These are phyloP conservation scores for Bicyclus anynana DNA, from an alignment of 1,140 invertebrate species.

Conservation along the genomic window DNA sequence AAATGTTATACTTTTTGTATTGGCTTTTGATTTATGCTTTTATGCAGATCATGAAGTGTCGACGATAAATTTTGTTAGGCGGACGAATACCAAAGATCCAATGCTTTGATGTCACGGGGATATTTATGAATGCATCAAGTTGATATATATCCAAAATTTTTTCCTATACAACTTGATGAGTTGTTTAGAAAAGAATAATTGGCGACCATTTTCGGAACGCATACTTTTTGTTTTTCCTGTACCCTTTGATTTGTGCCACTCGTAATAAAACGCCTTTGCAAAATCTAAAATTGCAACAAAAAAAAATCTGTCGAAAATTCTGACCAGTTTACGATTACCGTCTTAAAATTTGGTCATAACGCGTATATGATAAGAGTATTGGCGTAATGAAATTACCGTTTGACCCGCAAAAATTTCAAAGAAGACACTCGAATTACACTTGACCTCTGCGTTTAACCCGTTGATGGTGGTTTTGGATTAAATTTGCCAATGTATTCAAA, in stretches of 20 bases:
- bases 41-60: conserved; percentile 42
- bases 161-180: conserved; percentile 47
- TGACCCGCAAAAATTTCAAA: conserved; percentile 4
- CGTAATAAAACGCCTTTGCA: conserved; percentile 31
- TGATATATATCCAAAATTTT: conserved; percentile 42
- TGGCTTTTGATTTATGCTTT: conserved; percentile 42
- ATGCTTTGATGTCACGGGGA: conserved; percentile 40
- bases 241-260: conserved; percentile 26
- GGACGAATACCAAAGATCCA: conserved; percentile 33
- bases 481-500: conserved; percentile 39
- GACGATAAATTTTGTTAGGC: conserved; percentile 41
- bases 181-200: conserved; percentile 40
- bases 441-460: conserved; percentile 37
- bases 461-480: conserved; percentile 33
- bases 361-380: background rate
- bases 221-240: conserved; percentile 28
- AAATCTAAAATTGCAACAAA: conserved; percentile 8
- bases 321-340: background rate
- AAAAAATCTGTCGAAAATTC: conserved; percentile 11
- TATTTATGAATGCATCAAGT: conserved; percentile 49
- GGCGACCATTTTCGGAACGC: conserved; percentile 25
- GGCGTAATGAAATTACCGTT: conserved; percentile 1
- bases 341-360: background rate
- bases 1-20: conserved; percentile 36
- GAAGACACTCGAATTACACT: background rate